Base-by-base conservation (phyloP, 2,113 vertebrate species). In the Phodopus roborovskii region DNA sequence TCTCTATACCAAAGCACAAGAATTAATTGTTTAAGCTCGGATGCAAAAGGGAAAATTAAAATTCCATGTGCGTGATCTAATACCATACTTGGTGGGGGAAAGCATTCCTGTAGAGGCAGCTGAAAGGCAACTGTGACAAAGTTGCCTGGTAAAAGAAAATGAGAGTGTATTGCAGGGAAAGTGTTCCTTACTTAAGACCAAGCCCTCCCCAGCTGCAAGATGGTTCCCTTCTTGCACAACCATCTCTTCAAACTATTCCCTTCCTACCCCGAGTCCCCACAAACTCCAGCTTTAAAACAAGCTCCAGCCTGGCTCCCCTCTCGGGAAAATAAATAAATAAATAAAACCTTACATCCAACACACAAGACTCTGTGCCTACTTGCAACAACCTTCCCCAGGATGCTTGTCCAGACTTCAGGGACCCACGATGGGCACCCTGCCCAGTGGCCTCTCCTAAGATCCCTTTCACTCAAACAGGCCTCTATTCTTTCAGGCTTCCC, bases 21-120 rank as follows among this genome's bases (percentile, higher is more conserved):
- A 90, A 94, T 94, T 94, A 95, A 82, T 53, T 92, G 81, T 94
- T 71, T 48, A 90, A 91, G 60, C 56, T 56, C 93, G 87, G 75
- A 94, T 75, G 94, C 75, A 88, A 90, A 84, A 84, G 77, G 39
- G 12, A 71, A 88, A 95, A 91, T 83, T 84, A 95, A 92, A 96
- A 96, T 96, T 92, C 97, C 92, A 74, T 22, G 39, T 45, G 17
- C 20, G 24, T 90, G 92, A 95, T 74, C 88, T 62, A 95, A 92
- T 53, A 64, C 77, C 60, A 33, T n/a, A 30, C 81, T 83, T 50
- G 78, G 36, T 42, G 84, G 36, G 56, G 62, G 8, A 11, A 15
- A 36, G 13, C 26, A 42, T 64, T 90, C 75, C 62, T 92, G 56
- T 1, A 66, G 68, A 50, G n/a, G n/a, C 36, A 90, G 62, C 8